Conservation (phyloP, 2,888 invertebrate species). For the Synergus itoensis region DNA sequence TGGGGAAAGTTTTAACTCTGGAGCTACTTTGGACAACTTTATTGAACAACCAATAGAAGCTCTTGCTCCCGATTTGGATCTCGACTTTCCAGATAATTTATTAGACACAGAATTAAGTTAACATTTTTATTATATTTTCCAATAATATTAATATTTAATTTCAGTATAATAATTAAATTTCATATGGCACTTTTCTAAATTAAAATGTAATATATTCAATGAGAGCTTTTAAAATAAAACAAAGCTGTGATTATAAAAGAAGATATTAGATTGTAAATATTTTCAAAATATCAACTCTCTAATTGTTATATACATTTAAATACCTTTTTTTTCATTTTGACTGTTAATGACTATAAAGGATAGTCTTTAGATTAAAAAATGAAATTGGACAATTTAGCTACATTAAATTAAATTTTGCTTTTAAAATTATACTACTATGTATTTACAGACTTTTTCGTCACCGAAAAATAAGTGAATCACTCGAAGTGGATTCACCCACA, state of each 20-base stretch:
- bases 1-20: constrained; percentile 36
- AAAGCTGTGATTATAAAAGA: neutral
- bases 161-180: neutral
- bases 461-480: neutral
- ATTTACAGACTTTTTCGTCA: neutral
- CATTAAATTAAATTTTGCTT: neutral
- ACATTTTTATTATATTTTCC: neutral
- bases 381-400: neutral
- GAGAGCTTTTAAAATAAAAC: neutral
- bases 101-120: constrained; percentile 28
- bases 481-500: constrained; percentile 7
- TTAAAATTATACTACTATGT: neutral
- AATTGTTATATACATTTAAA: no score
- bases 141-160: constrained; percentile 4
- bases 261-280: neutral
- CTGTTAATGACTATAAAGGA: no score
- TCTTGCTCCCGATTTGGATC: constrained; percentile 27
- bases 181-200: constrained; percentile 1
- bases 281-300: neutral
- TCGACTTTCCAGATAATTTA: constrained; percentile 26
- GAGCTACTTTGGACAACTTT: constrained; percentile 26
- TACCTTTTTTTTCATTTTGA: no score
- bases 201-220: constrained; percentile 13
- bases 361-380: neutral
- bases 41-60: constrained; percentile 27